Base-by-base conservation (phyloP, 1,140 invertebrate species). In the Subanguina moxae region DNA sequence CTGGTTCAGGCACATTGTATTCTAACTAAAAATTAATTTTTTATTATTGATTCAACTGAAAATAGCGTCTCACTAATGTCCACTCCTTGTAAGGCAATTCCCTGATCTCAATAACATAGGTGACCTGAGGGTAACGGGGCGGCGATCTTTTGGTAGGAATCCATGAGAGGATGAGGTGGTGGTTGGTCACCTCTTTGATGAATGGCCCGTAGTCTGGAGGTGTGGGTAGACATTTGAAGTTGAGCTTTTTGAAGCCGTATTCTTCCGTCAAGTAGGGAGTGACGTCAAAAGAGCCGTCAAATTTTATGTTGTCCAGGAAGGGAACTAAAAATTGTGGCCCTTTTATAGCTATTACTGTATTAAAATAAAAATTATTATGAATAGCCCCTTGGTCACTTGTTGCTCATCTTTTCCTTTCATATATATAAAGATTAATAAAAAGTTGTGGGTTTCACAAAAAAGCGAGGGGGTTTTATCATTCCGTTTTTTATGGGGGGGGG, bases 181-280 rank as follows among this genome's bases (percentile, higher is more conserved):
- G 80, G 17, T 77, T 79, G 30, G 81, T 83, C 46, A 82, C 81
- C 63, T 82, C 80, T 63, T 82, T 83, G 68, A 82, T 83, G 66
- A 82, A 82, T 30, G 80, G 80, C 38, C 80, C 80, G 38, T 73
- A 65, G 64, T 82, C 80, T 25, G 80, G 80, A 13, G 80, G 80
- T 13, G 79, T 83, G 17, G 77, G 80, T 58, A 74, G 69, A 57
- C 58, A 66, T 45, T 82, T 73, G 46, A 72, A 82, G 66, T 82
- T 74, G 23, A 75, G 45, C 67, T 82, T 82, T 67, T 75, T 80
- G 73, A 82, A 82, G 19, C 80, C 80, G 58, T 81, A 82, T 65
- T 82, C 80, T 46, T 82, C 78, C 1, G 79, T 82, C 42, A 82
- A 62, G 61, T 82, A 82, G 15, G 80, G 80, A 7, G 79, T 82